Evolutionary conservation across 2,888 invertebrate species (phyloP).

Genomic region (Dysmachus trigonus): DNA sequence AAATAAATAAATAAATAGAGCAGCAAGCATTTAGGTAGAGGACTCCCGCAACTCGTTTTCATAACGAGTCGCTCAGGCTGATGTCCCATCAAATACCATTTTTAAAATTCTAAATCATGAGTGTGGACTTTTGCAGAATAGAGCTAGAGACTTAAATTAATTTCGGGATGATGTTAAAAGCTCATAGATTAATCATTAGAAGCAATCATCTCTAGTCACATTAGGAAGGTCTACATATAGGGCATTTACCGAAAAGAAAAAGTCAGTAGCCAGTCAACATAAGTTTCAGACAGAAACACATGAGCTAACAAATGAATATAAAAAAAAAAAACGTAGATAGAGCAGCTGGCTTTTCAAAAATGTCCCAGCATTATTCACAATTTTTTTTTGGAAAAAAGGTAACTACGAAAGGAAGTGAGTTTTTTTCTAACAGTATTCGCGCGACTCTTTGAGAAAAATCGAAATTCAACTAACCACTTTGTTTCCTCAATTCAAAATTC

Average conservation of each 20-base stretch:
- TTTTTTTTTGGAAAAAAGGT: not conserved
- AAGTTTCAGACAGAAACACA: not conserved
- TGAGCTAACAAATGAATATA: not conserved
- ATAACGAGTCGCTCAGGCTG: not conserved
- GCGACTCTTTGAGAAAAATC: not conserved
- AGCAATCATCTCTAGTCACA: not conserved
- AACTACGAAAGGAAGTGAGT: not conserved
- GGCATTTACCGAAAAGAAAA: not conserved
- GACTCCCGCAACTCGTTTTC: conserved; percentile 12
- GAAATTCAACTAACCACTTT: not conserved
- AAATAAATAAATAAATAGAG: not conserved
- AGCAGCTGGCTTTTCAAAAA: not conserved
- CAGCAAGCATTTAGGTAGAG: conserved; percentile 9
- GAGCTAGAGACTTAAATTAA: not conserved
- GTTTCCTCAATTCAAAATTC: not conserved
- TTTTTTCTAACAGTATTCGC: conserved; percentile 24
- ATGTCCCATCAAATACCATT: not conserved
- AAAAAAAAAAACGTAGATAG: not conserved
- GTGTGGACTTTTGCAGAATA: not conserved
- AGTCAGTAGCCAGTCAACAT: not conserved
- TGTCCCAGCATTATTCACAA: not conserved
- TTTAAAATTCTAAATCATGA: not conserved
- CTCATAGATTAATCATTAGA: not conserved
- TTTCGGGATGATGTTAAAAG: not conserved
- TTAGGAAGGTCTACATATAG: not conserved